These are phyloP conservation scores for Hoplodrina blanda DNA, from an alignment of 2,888 invertebrate species.

Conservation along the genomic window DNA sequence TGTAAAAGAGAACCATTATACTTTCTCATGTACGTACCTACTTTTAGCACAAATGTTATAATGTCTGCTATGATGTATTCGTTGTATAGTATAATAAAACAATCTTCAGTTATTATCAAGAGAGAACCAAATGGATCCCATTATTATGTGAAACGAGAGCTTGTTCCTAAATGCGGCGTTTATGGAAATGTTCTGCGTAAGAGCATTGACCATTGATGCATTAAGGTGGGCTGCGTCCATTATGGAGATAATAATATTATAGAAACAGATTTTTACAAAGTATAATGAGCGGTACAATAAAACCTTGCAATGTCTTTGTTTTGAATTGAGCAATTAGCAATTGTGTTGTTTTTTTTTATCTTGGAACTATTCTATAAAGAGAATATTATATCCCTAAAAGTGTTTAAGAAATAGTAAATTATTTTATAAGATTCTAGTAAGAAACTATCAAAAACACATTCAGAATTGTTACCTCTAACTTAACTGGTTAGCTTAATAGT, in stretches of 20 bases:
- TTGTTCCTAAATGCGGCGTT: constrained; percentile 71
- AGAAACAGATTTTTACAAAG: constrained; percentile 47
- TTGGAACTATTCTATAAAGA: not conserved
- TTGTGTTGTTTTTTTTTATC: constrained; percentile 15
- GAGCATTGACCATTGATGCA: constrained; percentile 66
- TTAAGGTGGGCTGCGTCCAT: constrained; percentile 59
- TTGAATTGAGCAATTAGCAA: constrained; percentile 18
- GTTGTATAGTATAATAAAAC: constrained; percentile 45
- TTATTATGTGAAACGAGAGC: constrained; percentile 68
- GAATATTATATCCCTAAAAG: too few relatives aligned
- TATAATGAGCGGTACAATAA: constrained; percentile 25
- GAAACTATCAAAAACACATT: not conserved
- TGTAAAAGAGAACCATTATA: constrained; percentile 41
- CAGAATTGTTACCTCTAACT: not conserved
- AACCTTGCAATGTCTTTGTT: constrained; percentile 18
- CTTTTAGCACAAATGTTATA: constrained; percentile 34
- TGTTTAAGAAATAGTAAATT: not conserved
- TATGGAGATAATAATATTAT: constrained; percentile 28
- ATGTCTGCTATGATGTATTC: constrained; percentile 28
- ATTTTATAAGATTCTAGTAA: not conserved
- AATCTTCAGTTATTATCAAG: constrained; percentile 65
- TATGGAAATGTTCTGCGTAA: constrained; percentile 72
- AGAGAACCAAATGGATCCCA: constrained; percentile 66
- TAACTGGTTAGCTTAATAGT: not conserved
- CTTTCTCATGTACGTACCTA: constrained; percentile 51